Base-by-base conservation (phyloP, 2,113 vertebrate species). In the Gnathonemus longibarbis region DNA sequence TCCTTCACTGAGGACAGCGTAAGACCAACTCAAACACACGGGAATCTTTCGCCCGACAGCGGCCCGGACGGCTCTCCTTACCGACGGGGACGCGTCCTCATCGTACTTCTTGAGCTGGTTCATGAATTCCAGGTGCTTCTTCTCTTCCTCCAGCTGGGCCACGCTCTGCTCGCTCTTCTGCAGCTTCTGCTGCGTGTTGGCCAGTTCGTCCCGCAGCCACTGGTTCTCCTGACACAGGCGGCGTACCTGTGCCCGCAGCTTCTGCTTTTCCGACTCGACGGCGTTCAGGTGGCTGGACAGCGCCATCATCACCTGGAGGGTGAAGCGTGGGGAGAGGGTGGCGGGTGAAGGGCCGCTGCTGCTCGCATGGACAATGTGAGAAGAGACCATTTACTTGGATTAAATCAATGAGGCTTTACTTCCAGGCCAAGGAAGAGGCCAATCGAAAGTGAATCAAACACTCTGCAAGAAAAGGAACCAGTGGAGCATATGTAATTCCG, bases 201-300 rank as follows among this genome's bases (percentile, higher is more conserved):
- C 98, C 91, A 99, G 96, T 93, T 99, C 98, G 0, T 99, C 98
- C 0, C 98, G 95, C 89, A 99, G 96, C 98, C 98, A 99, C 95
- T 99, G 98, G 95, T 99, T 99, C 92, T 99, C 98, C 95, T 99
- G 98, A 93, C 98, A 99, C 31, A 99, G 95, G 3, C 98, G 96
- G 56, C 98, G 95, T 53, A 99, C 98, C 95, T 99, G 98, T 0
- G 98, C 98, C 0, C 98, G 97, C 91, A 99, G 94, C 94, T 99
- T 99, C 96, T 99, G 98, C 94, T 99, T 99, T 96, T 99, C 98
- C 0, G 98, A 99, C 95, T 99, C 98, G 94, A 99, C 98, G 0
- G 97, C 98, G 15, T 98, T 99, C 94, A 99, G 95, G 90, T 99
- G 98, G 95, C 96, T 98, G 90, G 98, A 98, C 90, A 99, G 93